phyloP scores from a whole-genome alignment of 2,888 invertebrate species.

The Monopis laevigella region DNA sequence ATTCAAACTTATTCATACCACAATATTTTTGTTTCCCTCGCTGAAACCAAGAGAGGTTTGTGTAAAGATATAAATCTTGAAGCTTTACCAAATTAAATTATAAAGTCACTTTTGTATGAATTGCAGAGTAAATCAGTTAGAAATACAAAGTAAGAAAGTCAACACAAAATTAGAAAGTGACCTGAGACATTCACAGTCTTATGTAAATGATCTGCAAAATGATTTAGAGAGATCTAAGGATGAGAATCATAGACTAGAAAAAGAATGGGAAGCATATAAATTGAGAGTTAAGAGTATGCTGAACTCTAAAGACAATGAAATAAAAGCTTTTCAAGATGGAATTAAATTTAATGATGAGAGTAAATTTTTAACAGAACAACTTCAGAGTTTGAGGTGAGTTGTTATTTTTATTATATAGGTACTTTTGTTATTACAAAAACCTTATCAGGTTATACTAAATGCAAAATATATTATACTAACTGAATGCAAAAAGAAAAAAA shows the following conservation, averaged over 20 bases:
- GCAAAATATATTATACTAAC: too few species aligned
- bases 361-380: slow-evolving; percentile 37
- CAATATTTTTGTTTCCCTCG: too few species aligned
- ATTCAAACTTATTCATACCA: too few species aligned
- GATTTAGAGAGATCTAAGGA: slow-evolving; percentile 34
- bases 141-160: slow-evolving; percentile 21
- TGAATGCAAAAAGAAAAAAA: too few species aligned
- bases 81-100: too few species aligned
- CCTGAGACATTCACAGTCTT: slow-evolving; percentile 40
- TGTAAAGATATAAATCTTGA: too few species aligned
- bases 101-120: too few species aligned
- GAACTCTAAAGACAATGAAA: slow-evolving; percentile 43
- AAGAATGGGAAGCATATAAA: slow-evolving; percentile 55
- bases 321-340: slow-evolving; percentile 40
- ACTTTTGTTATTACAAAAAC: too few species aligned
- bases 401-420: too few species aligned
- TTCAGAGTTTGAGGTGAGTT: slow-evolving; percentile 44
- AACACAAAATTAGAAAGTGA: slow-evolving; percentile 41
- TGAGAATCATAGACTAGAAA: slow-evolving; percentile 44
- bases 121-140: slow-evolving; percentile 32
- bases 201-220: slow-evolving; percentile 32
- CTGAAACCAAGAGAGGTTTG: too few species aligned
- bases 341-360: slow-evolving; percentile 37
- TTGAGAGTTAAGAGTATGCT: slow-evolving; percentile 53
- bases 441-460: too few species aligned